Percentiles rank a stretch among this genome's conserved stretches.
Conservation (phyloP, 2,797 vertebrate genomes). For the Sarcophilus harrisii region DNA sequence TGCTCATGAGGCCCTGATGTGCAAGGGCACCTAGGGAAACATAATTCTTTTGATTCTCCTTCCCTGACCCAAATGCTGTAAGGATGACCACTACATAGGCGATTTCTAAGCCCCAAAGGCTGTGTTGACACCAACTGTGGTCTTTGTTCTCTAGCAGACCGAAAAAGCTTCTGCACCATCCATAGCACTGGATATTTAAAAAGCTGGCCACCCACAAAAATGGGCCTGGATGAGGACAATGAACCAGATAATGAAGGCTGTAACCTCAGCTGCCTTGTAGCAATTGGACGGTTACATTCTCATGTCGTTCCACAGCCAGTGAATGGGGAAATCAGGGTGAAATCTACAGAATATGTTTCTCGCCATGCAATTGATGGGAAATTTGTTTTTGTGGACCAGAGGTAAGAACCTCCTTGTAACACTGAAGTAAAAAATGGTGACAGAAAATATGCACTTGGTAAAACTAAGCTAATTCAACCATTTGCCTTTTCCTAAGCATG, state of each 20-base stretch:
- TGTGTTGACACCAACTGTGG: slow-evolving; percentile 27
- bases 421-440: background rate
- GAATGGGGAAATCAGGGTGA: slow-evolving; percentile 95
- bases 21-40: background rate
- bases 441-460: background rate
- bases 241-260: slow-evolving; percentile 98
- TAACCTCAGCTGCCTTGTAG: slow-evolving; percentile 98
- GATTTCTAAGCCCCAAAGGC: background rate
- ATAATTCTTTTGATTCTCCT: background rate
- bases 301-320: slow-evolving; percentile 94
- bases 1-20: background rate
- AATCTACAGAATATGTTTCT: slow-evolving; percentile 97
- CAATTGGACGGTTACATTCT: slow-evolving; percentile 96
- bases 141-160: slow-evolving; percentile 89
- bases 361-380: slow-evolving; percentile 98
- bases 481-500: slow-evolving; percentile 8
- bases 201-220: slow-evolving; percentile 99
- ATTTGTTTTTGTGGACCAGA: slow-evolving; percentile 99
- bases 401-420: slow-evolving; percentile 86
- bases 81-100: background rate
- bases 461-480: background rate
- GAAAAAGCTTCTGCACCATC: slow-evolving; percentile 99
- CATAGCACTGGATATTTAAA: slow-evolving; percentile 99
- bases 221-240: slow-evolving; percentile 97
- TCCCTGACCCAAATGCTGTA: fast-evolving